Conservation (phyloP, 2,888 invertebrate species). For the Aquatica leii region DNA sequence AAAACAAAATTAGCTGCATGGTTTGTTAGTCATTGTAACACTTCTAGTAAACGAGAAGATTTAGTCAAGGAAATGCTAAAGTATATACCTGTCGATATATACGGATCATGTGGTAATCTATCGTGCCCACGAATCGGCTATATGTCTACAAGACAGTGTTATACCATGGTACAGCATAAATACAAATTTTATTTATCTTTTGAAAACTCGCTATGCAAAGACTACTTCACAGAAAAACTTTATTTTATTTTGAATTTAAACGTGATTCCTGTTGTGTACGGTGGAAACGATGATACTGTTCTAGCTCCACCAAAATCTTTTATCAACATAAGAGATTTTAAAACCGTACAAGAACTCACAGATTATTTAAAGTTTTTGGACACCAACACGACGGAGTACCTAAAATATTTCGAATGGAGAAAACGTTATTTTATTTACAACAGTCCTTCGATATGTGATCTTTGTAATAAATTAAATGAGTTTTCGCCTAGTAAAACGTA, state of each 20-base stretch:
- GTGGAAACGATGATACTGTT: no score
- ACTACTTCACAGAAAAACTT: conserved; percentile 71
- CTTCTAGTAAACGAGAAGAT: conserved; percentile 59
- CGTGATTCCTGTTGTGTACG: conserved; percentile 72
- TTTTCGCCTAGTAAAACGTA: no score
- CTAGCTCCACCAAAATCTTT: conserved; percentile 64
- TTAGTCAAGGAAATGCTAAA: conserved; percentile 63
- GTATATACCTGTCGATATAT: conserved; percentile 69
- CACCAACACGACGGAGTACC: conserved; percentile 64
- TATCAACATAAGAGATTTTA: conserved; percentile 67
- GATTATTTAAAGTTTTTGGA: no score
- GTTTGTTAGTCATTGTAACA: no score
- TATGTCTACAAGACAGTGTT: neutral
- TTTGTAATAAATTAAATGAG: no score
- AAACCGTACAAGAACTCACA: conserved; percentile 62
- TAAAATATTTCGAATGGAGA: no score
- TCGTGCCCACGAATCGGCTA: conserved; percentile 47
- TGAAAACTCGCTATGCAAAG: no score
- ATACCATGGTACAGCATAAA: conserved; percentile 54
- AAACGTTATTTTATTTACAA: no score
- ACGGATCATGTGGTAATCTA: conserved; percentile 72
- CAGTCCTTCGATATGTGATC: no score
- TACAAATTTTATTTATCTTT: conserved; percentile 80
- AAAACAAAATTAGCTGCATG: conserved; percentile 63
- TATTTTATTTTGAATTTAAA: conserved; percentile 66